These are phyloP conservation scores for Hirtodrosophila alboralis DNA, from an alignment of 2,888 invertebrate genomes.

Conservation along the genomic window DNA sequence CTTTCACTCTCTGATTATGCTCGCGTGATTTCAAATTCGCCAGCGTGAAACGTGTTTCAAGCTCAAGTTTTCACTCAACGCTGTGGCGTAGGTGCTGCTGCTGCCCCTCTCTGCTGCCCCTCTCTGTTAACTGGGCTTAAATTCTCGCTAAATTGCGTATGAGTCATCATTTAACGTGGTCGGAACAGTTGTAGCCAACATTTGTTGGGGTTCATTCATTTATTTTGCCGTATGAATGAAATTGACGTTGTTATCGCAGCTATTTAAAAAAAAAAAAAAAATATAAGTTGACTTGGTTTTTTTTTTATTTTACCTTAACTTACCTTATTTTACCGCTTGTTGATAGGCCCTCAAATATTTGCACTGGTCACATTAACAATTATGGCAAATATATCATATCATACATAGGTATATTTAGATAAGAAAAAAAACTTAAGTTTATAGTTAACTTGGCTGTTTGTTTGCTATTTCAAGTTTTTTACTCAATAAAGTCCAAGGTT, in stretches of 20 bases:
- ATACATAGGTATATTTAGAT: no score
- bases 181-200: conserved; percentile 42
- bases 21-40: conserved; percentile 14
- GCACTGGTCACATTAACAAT: conserved; percentile 3
- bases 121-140: conserved; percentile 50
- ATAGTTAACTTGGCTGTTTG: no score
- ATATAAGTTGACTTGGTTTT: conserved; percentile 27
- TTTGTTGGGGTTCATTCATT: conserved; percentile 62
- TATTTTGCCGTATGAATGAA: conserved; percentile 59
- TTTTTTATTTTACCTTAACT: conserved; percentile 10
- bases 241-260: conserved; percentile 43
- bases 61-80: conserved; percentile 14
- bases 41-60: conserved; percentile 51
- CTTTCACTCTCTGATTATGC: conserved; percentile 9
- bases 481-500: no score
- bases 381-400: not conserved
- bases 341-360: conserved; percentile 40
- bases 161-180: conserved; percentile 60
- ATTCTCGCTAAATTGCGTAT: conserved; percentile 69
- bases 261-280: no score
- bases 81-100: conserved; percentile 18
- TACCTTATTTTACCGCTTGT: not conserved
- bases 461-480: no score
- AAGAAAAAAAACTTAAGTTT: no score
- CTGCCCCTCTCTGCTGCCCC: conserved; percentile 14